phyloP scores from a whole-genome alignment of 1,140 invertebrate genomes.

The Papilio machaon region DNA sequence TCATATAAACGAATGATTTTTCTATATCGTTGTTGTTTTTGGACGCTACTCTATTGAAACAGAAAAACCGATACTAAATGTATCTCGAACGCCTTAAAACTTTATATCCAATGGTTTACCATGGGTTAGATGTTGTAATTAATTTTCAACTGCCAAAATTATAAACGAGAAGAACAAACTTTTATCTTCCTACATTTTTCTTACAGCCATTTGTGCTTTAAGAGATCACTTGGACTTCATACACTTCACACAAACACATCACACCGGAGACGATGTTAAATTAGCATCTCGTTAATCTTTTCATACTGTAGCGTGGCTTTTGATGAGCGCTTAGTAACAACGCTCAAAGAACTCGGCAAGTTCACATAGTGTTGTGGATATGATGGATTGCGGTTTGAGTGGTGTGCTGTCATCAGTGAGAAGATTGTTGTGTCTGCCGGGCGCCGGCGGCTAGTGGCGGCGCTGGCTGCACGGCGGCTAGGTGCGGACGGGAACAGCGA shows the following conservation, averaged over 20 bases:
- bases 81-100: background rate
- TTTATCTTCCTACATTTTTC: background rate
- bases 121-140: background rate
- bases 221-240: background rate
- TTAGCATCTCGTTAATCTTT: slow-evolving; percentile 10
- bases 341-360: slow-evolving; percentile 10
- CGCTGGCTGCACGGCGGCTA: slow-evolving; percentile 38
- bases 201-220: background rate
- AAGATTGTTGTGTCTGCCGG: slow-evolving; percentile 59
- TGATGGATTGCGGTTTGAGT: slow-evolving; percentile 59
- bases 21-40: slow-evolving; percentile 52
- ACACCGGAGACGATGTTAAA: background rate
- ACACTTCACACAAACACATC: slow-evolving; percentile 7
- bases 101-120: background rate
- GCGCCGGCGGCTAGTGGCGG: slow-evolving; percentile 45
- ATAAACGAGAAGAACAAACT: background rate
- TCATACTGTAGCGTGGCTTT: background rate
- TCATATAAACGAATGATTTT: slow-evolving; percentile 42
- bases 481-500: slow-evolving; percentile 39
- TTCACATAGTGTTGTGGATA: slow-evolving; percentile 25
- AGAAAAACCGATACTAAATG: slow-evolving; percentile 24
- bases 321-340: slow-evolving; percentile 19
- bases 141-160: background rate
- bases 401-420: slow-evolving; percentile 57
- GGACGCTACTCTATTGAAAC: slow-evolving; percentile 45